Base-by-base conservation (phyloP, 2,113 vertebrate species). In the Dipodomys ordii region DNA sequence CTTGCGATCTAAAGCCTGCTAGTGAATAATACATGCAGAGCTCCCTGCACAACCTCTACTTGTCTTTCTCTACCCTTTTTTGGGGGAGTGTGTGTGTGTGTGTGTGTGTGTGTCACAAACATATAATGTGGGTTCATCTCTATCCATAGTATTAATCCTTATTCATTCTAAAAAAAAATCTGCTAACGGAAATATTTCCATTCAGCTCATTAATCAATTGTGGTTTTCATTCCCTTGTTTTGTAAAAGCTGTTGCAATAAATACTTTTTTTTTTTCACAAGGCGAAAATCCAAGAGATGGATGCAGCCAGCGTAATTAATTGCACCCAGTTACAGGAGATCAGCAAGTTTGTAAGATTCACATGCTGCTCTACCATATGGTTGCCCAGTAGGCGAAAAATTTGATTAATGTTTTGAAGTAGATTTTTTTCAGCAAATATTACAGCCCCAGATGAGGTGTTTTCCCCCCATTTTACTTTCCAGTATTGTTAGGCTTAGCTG, bases 351-450 rank as follows among this genome's bases (percentile, higher is more conserved):
- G 99, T 98, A 98, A 99, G 98, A 99, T 99, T 98, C 99, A 99
- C 99, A 99, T 99, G 99, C 99, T 99, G 99, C 99, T 99, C 98
- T 98, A 98, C 99, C 99, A 99, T 99, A 99, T 99, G 99, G 99
- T 98, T 99, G 99, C 99, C 99, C 99, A 99, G 99, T 99, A 99
- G 99, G 99, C 99, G 99, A 99, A 99, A 99, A 99, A 99, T 99
- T 99, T 99, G 99, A 99, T 99, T 99, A 99, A 99, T 99, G 99
- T 99, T 99, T 99, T 99, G 97, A 99, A 98, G 98, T 98, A 98
- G 98, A 97, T 98, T 98, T 99, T 99, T 99, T 98, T 97, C 98
- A 98, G 97, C 99, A 99, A 99, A 99, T 99, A 99, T 99, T 99
- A 99, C 98, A 99, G 99, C 98, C 98, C 98, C 98, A 99, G 98